phyloP scores from a whole-genome alignment of 2,113 vertebrate genomes.

The Urocitellus parryii region DNA sequence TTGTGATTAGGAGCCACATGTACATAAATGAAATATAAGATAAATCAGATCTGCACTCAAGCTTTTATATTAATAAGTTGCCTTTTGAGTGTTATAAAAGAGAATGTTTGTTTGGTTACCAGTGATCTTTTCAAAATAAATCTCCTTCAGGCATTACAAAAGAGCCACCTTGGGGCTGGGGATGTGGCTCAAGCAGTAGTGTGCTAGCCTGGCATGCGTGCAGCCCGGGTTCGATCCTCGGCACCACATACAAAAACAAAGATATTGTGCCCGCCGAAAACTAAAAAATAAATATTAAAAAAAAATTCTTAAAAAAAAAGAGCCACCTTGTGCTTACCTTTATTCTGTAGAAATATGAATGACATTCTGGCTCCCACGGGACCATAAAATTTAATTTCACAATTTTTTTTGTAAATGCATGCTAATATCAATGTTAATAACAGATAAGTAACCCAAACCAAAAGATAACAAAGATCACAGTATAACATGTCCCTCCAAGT shows the following conservation, averaged over 20 bases:
- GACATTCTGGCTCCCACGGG: neutral
- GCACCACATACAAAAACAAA: no score
- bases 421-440: constrained; percentile 20
- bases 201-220: no score
- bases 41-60: neutral
- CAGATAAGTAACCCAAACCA: constrained; percentile 39
- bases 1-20: constrained; percentile 2
- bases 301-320: neutral
- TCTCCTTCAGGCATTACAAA: neutral
- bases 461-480: constrained; percentile 6
- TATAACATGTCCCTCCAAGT: constrained; percentile 37
- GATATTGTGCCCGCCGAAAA: no score
- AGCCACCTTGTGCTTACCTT: constrained; percentile 54
- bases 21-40: neutral
- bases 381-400: constrained; percentile 49
- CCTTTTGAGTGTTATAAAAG: constrained; percentile 32
- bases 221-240: no score
- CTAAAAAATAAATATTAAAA: no score
- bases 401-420: constrained; percentile 60
- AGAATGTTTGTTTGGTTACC: neutral
- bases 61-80: constrained; percentile 29
- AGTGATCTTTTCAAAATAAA: constrained; percentile 61
- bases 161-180: constrained; percentile 37
- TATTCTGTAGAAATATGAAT: constrained; percentile 26
- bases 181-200: no score